Evolutionary conservation across 2,797 vertebrate genomes (phyloP), one percentile per base, ranked within the genome.

Genomic region (Danio aesculapii): DNA sequence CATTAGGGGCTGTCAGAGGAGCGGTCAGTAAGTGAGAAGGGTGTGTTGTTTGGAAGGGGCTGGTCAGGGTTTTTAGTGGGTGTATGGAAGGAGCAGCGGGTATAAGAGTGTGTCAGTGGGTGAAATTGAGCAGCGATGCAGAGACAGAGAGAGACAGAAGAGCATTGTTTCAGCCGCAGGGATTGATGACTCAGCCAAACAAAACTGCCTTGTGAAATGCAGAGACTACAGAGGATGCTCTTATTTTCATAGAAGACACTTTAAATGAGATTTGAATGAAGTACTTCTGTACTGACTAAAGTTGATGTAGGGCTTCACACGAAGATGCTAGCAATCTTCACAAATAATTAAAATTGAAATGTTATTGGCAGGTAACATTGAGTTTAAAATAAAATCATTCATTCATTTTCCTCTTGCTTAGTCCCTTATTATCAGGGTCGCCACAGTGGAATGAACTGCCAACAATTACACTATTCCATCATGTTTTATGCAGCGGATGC

Each of bases 121-220:
- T 74, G 43, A 74, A 57, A 1, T 2, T 73, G 61, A 52, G 50
- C 39, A 64, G 19, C 39, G 44, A 74, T 61, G 72, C 14, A 43
- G 7, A 77, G 10, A 14, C 16, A 4, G 14, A 30, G n/a, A 53
- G 76, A 13, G 8, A 69, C 46, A 69, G 49, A 17, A 13, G 2
- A 50, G 52, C 43, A 44, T 75, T 81, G 63, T 67, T 74, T 61
- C 75, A 53, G 49, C 57, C 5, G 55, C 11, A 69, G 70, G 69
- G 13, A 53, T 13, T 12, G 57, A 76, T 76, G 66, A 76, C 13
- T 70, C 71, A 21, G 84, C 79, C 69, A 76, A 66, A 53, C 6
- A 17, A 9, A 41, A 57, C 41, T 83, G 57, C 0, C 66, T 67
- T 47, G 67, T 63, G 50, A 59, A 71, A 84, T 19, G 11, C 1